Conservation (phyloP, 2,113 vertebrate species). For the Rousettus leschenaultii region DNA sequence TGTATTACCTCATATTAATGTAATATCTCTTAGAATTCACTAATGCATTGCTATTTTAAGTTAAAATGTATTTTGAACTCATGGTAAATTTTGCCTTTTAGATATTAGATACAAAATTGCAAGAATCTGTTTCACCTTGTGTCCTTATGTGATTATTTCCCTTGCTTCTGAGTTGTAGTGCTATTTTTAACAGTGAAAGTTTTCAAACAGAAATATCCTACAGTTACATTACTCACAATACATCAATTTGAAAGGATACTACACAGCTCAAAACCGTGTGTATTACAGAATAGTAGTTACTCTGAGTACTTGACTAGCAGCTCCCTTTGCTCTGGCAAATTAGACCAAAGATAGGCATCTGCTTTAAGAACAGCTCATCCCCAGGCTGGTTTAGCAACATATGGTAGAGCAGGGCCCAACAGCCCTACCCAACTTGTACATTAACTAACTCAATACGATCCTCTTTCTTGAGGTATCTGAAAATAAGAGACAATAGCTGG, state of each 20-base stretch:
- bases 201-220: neutral
- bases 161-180: neutral
- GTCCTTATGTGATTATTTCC: slow-evolving; percentile 28
- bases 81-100: slow-evolving; percentile 48
- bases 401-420: neutral
- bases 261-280: neutral
- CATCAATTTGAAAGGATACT: neutral
- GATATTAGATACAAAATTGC: slow-evolving; percentile 33
- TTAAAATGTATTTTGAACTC: slow-evolving; percentile 53
- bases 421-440: neutral
- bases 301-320: neutral
- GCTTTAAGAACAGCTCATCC: neutral
- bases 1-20: slow-evolving; percentile 70
- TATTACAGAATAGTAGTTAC: neutral
- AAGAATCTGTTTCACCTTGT: neutral
- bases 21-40: slow-evolving; percentile 46
- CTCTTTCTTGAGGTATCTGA: neutral
- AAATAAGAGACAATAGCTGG: neutral
- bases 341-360: neutral
- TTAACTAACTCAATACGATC: neutral
- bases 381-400: neutral
- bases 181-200: slow-evolving; percentile 24
- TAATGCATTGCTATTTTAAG: slow-evolving; percentile 30
- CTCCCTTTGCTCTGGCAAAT: neutral
- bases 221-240: slow-evolving; percentile 16